Conservation (phyloP, 2,888 invertebrate genomes). For the Kryphioiulus occultus region DNA sequence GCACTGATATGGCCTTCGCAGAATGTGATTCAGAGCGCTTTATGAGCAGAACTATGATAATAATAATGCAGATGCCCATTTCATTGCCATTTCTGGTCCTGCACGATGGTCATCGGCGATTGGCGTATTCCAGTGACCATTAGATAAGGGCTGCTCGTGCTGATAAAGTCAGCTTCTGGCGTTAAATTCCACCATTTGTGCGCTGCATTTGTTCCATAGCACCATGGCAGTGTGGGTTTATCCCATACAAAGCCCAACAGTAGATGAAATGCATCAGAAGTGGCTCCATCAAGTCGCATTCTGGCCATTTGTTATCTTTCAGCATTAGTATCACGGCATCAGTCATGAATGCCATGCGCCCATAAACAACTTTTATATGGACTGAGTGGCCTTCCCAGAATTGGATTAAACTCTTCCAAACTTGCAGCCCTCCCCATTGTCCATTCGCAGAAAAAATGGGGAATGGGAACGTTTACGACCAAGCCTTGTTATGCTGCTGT, state of each 20-base stretch:
- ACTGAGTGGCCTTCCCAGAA: slow-evolving; percentile 2
- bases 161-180: background rate
- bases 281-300: slow-evolving; percentile 4
- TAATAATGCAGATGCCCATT: background rate
- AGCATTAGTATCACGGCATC: slow-evolving; percentile 2
- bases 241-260: background rate
- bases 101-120: background rate
- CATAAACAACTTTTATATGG: background rate
- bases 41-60: background rate
- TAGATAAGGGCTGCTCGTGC: background rate
- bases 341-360: slow-evolving; percentile 1
- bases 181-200: background rate
- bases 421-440: background rate
- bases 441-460: background rate
- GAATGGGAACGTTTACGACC: background rate
- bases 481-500: background rate
- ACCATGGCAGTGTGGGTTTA: background rate
- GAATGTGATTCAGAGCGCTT: background rate
- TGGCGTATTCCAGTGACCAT: background rate
- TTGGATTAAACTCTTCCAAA: background rate
- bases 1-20: background rate
- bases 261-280: background rate
- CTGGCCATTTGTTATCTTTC: slow-evolving; percentile 14
- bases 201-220: background rate
- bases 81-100: background rate